Evolutionary conservation across 2,888 invertebrate genomes (phyloP).

Genomic region (Parochlus steinenii): DNA sequence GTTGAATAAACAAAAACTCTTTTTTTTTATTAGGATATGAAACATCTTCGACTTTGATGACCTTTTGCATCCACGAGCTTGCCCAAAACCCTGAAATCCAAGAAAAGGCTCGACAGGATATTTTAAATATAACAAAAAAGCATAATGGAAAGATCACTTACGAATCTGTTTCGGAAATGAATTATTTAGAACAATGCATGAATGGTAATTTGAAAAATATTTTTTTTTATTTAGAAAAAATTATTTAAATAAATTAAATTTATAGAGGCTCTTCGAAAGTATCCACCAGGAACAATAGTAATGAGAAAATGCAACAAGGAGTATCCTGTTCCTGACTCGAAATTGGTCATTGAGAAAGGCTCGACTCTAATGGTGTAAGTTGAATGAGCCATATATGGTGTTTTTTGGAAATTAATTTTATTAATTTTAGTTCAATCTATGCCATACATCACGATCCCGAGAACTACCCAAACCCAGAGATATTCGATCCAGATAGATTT

Average conservation of each 20-base stretch:
- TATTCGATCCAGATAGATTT: slow-evolving; percentile 7
- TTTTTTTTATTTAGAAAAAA: background rate
- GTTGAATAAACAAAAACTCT: no score
- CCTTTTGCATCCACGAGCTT: slow-evolving; percentile 28
- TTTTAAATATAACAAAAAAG: slow-evolving; percentile 21
- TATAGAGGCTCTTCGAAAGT: slow-evolving; percentile 8
- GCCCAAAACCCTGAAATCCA: slow-evolving; percentile 28
- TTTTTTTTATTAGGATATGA: no score
- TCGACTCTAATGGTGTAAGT: background rate
- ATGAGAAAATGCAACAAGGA: slow-evolving; percentile 7
- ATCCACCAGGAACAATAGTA: slow-evolving; percentile 9
- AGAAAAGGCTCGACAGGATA: slow-evolving; percentile 24
- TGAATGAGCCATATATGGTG: no score
- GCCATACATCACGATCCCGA: slow-evolving; percentile 9
- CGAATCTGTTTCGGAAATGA: slow-evolving; percentile 26
- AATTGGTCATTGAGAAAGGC: slow-evolving; percentile 4
- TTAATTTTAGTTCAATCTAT: no score
- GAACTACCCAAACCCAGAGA: slow-evolving; percentile 6
- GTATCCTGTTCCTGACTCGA: slow-evolving; percentile 2
- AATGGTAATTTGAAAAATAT: slow-evolving; percentile 20
- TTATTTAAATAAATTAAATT: background rate
- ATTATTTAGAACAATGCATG: slow-evolving; percentile 28
- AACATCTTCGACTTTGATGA: slow-evolving; percentile 1
- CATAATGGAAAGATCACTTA: slow-evolving; percentile 24
- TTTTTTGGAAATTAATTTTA: no score